Conservation (phyloP, 2,888 invertebrate genomes). For the Dermolepida albohirtum region DNA sequence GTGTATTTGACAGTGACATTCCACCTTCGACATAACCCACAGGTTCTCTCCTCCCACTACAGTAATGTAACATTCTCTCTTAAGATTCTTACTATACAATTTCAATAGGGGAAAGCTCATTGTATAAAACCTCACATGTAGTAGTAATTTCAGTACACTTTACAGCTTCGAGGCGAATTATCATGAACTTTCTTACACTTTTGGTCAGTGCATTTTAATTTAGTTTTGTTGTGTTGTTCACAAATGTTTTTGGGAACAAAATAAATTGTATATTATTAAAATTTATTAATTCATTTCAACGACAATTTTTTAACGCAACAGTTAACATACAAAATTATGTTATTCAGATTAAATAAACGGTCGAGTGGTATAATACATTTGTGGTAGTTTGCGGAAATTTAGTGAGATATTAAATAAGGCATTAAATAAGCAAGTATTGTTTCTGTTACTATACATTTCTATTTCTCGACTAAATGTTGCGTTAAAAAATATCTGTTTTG, state of each 20-base stretch:
- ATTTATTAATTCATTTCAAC: too few relatives aligned
- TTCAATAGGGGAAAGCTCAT: conserved; percentile 56
- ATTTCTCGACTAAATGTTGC: neutral
- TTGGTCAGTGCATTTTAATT: conserved; percentile 61
- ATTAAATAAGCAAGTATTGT: neutral
- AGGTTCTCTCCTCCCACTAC: conserved; percentile 4
- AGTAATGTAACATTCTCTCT: neutral
- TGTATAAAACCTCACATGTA: conserved; percentile 59
- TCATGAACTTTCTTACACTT: conserved; percentile 64
- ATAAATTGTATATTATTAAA: too few relatives aligned
- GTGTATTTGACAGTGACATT: conserved; percentile 2
- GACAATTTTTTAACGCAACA: too few relatives aligned
- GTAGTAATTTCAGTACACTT: conserved; percentile 58
- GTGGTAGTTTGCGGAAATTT: too few relatives aligned
- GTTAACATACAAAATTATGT: too few relatives aligned
- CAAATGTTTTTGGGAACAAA: neutral
- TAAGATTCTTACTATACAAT: neutral
- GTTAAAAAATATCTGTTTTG: neutral
- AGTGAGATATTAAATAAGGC: too few relatives aligned
- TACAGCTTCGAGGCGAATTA: conserved; percentile 50
- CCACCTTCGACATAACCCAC: conserved; percentile 9
- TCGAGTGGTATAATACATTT: too few relatives aligned
- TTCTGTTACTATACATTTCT: neutral
- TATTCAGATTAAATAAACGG: too few relatives aligned
- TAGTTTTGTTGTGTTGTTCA: neutral